Base-by-base conservation (phyloP, 2,113 vertebrate species). In the Pardalotus punctatus region DNA sequence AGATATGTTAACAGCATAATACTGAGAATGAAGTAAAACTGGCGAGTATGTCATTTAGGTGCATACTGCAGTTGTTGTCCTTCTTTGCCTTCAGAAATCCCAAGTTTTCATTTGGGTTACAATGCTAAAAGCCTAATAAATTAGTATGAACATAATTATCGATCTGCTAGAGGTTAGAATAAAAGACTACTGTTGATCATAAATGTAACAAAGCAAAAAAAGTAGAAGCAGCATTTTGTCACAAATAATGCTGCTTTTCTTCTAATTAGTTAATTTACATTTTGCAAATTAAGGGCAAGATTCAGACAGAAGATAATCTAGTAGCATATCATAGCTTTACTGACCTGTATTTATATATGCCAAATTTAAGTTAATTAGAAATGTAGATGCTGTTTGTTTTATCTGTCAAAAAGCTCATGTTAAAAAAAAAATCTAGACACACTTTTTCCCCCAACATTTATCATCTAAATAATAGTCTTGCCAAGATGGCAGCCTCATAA, bases 391-490 rank as follows among this genome's bases (percentile, higher is more conserved):
- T 98, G 97, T 98, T 99, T 98, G 97, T 99, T 99, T 98, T 98
- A 97, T 98, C 96, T 98, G 97, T 98, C 98, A 98, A 97, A 98
- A 97, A 98, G 93, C 98, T 98, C 98, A 99, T 99, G 98, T 98
- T 98, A 98, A 96, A 96, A 95, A 96, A 93, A 96, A 97, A 98
- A 94, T 93, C 97, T 96, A 98, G 96, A 96, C 96, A 97, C 96
- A 97, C 98, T 98, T 96, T 98, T 88, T 29, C 97, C 97, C 98
- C 98, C 97, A 98, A 98, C 99, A 99, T 99, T 99, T 98, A 99
- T 99, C 99, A 99, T 99, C 98, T 98, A 99, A 99, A 99, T 99
- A 99, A 99, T 99, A 99, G 99, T 98, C 98, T 99, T 99, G 98
- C 99, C 99, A 99, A 99, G 98, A 99, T 98, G 98, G 99, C 99